phyloP scores from a whole-genome alignment of 2,888 invertebrate genomes.

The Diaprepes abbreviatus region DNA sequence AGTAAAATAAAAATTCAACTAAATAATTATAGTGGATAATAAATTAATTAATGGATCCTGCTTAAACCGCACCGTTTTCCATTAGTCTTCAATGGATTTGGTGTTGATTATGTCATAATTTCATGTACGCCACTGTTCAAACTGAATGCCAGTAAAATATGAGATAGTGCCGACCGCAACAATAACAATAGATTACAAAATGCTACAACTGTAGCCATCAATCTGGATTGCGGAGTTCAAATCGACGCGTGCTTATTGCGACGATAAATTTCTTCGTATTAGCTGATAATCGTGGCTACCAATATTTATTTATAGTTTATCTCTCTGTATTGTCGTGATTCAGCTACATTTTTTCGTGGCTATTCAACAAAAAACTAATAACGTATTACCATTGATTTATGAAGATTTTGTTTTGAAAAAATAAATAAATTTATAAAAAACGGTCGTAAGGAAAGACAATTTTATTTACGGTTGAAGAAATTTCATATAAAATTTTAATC shows the following conservation, averaged over 20 bases:
- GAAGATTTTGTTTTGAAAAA: no score
- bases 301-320: conserved; percentile 48
- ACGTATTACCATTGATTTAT: no score
- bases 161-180: conserved; percentile 27
- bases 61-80: no score
- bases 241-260: conserved; percentile 50
- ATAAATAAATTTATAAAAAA: no score
- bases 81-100: no score
- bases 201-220: conserved; percentile 44
- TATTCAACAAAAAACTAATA: not conserved
- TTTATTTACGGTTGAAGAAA: no score
- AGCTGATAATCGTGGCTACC: conserved; percentile 46
- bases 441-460: no score
- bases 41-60: no score
- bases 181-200: conserved; percentile 47
- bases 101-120: no score
- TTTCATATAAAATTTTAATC: no score
- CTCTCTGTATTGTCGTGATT: conserved; percentile 30
- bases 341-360: conserved; percentile 19
- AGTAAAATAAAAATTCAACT: no score
- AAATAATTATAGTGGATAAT: no score
- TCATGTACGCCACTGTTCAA: not conserved
- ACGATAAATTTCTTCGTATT: conserved; percentile 51
- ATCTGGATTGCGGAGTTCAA: conserved; percentile 46
- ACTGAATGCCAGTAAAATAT: conserved; percentile 28